Conservation (phyloP, 1,140 invertebrate species). For the Aphidius gifuensis region DNA sequence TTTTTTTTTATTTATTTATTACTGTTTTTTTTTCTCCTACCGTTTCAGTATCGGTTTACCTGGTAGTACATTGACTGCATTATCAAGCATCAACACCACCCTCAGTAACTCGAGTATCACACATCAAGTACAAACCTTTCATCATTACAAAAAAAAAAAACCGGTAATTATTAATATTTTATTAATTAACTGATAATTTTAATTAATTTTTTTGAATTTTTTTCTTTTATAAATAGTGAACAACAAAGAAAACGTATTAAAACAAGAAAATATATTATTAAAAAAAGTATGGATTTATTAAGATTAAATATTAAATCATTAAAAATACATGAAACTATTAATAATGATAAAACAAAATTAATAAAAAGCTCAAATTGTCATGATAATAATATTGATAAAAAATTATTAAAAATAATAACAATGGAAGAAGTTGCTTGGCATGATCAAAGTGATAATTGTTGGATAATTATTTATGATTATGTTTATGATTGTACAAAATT, state of each 20-base stretch:
- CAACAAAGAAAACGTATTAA: no score
- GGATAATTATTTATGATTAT: constrained; percentile 72
- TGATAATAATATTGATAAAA: not conserved
- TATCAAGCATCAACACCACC: not conserved
- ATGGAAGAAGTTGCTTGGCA: constrained; percentile 66
- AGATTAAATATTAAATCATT: constrained; percentile 21
- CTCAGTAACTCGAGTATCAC: no score
- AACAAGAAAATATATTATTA: not conserved
- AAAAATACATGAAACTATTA: constrained; percentile 18
- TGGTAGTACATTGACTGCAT: not conserved
- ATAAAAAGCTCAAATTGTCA: not conserved
- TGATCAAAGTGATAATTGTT: constrained; percentile 64
- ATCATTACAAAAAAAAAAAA: not conserved
- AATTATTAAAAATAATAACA: constrained; percentile 44
- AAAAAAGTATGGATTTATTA: constrained; percentile 29
- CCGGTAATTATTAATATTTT: no score
- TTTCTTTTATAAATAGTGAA: no score
- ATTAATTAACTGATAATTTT: no score
- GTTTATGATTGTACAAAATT: constrained; percentile 75
- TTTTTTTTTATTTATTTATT: constrained; percentile 32
- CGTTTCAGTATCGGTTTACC: not conserved
- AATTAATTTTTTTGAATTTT: no score
- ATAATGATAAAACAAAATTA: constrained; percentile 10
- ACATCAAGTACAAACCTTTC: not conserved
- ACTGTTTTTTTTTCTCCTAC: constrained; percentile 30